These are phyloP conservation scores for Hoplodrina ambigua DNA, from an alignment of 2,888 invertebrate species.

Conservation along the genomic window DNA sequence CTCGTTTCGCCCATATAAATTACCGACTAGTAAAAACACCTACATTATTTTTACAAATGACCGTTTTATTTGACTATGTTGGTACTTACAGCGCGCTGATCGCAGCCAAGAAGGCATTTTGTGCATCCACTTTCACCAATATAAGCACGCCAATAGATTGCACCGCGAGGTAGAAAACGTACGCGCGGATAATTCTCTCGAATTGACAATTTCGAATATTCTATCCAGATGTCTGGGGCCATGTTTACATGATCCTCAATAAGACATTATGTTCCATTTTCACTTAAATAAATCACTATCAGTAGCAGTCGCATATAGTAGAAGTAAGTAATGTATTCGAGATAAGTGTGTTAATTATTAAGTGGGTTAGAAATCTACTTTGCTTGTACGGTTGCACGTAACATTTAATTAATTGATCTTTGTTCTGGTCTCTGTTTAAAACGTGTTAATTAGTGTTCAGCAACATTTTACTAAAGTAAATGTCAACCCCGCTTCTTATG, in stretches of 20 bases:
- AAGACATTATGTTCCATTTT: conserved; percentile 40
- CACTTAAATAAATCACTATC: conserved; percentile 44
- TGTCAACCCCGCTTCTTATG: conserved; percentile 3
- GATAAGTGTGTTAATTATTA: conserved; percentile 63
- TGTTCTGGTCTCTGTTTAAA: conserved; percentile 54
- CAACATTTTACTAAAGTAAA: conserved; percentile 40
- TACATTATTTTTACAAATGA: conserved; percentile 63
- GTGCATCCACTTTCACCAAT: conserved; percentile 87
- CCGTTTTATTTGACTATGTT: conserved; percentile 70
- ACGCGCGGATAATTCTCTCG: conserved; percentile 67
- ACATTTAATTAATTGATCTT: conserved; percentile 63
- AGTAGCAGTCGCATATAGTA: conserved; percentile 36
- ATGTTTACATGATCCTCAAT: conserved; percentile 12
- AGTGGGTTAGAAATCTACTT: conserved; percentile 61
- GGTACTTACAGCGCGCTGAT: conserved; percentile 61
- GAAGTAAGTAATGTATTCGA: conserved; percentile 35
- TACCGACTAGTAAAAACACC: conserved; percentile 56
- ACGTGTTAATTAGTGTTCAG: conserved; percentile 48
- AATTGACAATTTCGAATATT: conserved; percentile 65
- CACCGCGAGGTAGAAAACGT: conserved; percentile 76
- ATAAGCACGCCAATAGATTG: conserved; percentile 82
- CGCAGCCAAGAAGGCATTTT: conserved; percentile 76
- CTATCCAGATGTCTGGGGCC: conserved; percentile 32
- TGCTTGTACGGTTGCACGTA: conserved; percentile 53
- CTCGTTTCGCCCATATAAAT: conserved; percentile 63